phyloP scores from a whole-genome alignment of 2,797 vertebrate species.

The Squalus acanthias region DNA sequence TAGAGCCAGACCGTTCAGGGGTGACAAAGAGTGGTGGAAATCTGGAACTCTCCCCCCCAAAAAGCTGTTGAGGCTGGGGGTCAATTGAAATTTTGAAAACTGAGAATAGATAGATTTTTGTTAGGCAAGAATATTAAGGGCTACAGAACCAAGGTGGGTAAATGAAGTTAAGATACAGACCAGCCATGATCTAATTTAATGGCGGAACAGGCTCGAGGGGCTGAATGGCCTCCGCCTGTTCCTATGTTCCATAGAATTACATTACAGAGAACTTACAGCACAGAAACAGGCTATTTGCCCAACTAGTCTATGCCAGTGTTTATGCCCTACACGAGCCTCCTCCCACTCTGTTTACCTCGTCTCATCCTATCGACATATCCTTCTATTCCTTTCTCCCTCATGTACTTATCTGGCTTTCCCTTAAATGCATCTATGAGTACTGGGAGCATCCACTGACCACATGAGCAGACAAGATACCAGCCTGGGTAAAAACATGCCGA shows the following conservation, averaged over 20 bases:
- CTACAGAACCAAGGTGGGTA: background rate
- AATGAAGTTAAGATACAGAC: background rate
- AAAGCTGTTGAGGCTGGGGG: background rate
- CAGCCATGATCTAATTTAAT: background rate
- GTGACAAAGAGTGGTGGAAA: background rate
- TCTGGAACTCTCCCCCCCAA: background rate
- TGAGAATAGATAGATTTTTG: background rate
- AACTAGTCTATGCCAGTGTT: too few relatives aligned
- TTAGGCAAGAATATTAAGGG: background rate
- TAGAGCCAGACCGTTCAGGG: background rate
- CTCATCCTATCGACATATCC: too few relatives aligned
- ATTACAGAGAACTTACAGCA: background rate
- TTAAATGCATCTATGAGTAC: too few relatives aligned
- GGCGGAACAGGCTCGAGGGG: background rate
- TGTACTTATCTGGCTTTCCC: too few relatives aligned
- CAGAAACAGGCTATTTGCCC: background rate
- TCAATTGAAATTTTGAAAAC: too few relatives aligned
- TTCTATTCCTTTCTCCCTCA: too few relatives aligned
- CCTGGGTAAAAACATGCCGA: too few relatives aligned
- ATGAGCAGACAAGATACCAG: too few relatives aligned
- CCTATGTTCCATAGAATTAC: background rate
- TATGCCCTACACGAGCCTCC: too few relatives aligned
- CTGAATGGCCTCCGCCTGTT: background rate
- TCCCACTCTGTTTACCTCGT: too few relatives aligned
- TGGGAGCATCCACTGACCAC: too few relatives aligned